These are phyloP conservation scores for Philypnodon macrostomus DNA, from an alignment of 2,797 vertebrate species.

Conservation along the genomic window DNA sequence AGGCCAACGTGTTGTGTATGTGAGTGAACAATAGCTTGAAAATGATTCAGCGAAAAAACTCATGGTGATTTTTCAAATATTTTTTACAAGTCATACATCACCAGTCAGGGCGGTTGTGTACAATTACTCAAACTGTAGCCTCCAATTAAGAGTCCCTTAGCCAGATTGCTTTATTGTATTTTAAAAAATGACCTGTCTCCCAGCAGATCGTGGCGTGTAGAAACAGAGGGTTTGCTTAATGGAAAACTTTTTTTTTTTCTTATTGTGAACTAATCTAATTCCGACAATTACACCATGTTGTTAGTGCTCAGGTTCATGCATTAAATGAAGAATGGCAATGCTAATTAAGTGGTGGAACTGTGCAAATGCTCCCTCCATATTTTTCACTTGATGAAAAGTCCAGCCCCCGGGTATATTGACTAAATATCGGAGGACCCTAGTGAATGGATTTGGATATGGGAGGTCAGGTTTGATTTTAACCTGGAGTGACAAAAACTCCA, in stretches of 20 bases:
- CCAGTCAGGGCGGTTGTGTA: conserved; percentile 26
- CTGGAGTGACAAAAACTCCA: no score
- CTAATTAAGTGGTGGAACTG: conserved; percentile 41
- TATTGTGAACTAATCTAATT: conserved; percentile 25
- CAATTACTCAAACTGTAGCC: conserved; percentile 49
- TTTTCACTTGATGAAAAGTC: conserved; percentile 3
- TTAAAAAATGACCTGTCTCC: conserved; percentile 33
- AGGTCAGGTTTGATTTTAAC: no score
- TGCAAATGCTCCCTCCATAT: conserved; percentile 24
- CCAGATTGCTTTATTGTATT: conserved; percentile 44
- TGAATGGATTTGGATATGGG: no score
- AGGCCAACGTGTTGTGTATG: no score
- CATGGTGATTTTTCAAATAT: conserved; percentile 13
- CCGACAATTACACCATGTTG: conserved; percentile 41
- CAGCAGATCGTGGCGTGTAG: conserved; percentile 9
- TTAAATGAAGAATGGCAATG: conserved; percentile 42
- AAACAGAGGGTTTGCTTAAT: conserved; percentile 10
- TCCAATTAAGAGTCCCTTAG: conserved; percentile 38
- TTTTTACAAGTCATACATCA: conserved; percentile 32
- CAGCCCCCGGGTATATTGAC: no score
- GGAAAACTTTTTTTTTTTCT: conserved; percentile 15
- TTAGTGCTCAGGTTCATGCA: conserved; percentile 49
- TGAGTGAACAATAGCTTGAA: not conserved
- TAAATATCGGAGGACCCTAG: no score
- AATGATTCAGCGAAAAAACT: conserved; percentile 6